Base-by-base conservation (phyloP, 1,140 invertebrate genomes). In the Drosophila teissieri region DNA sequence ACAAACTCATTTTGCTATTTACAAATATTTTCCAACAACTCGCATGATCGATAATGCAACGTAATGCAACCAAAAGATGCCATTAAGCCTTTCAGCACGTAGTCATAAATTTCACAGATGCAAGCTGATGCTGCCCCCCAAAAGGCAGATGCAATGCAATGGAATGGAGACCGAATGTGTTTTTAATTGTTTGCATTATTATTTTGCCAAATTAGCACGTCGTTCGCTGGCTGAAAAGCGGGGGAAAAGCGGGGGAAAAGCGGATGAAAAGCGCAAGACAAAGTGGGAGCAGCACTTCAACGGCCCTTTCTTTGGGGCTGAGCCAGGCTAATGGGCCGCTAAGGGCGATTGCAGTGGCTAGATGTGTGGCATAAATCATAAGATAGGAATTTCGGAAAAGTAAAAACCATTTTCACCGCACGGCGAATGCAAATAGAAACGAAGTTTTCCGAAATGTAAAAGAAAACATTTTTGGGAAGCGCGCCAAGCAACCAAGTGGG, bases 121-220 rank as follows among this genome's bases (percentile, higher is more conserved):
- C 57, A 27, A 64, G 62, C 36, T 37, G 39, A 44, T 60, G 36
- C 51, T 54, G 64, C 45, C 40, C 14, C 53, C 17, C 19, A 22
- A 24, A 7, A 63, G 34, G 39, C 31, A 49, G 31, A 46, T 10
- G 19, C 22, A 55, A 27, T 58, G 70, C 83, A 83, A 88, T 88
- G 80, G 83, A 84, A 88, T 67, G 61, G 56, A n/a, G n/a, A n/a
- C n/a, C n/a, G 46, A 89, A 88, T 77, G 84, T 54, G 63, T 68
- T 73, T 89, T 80, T 89, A 88, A 88, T 89, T 61, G 72, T 70
- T 77, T 55, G 73, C 54, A 80, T 88, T 84, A 73, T 72, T 69
- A 83, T 73, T 89, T 83, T 80, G 79, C 76, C 84, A 84, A 88
- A 88, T 88, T 88, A 88, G 74, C 84, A 89, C 84, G 79, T 88